These are phyloP conservation scores for Chrysochloris asiatica DNA, from an alignment of 2,113 vertebrate genomes.

Conservation along the genomic window DNA sequence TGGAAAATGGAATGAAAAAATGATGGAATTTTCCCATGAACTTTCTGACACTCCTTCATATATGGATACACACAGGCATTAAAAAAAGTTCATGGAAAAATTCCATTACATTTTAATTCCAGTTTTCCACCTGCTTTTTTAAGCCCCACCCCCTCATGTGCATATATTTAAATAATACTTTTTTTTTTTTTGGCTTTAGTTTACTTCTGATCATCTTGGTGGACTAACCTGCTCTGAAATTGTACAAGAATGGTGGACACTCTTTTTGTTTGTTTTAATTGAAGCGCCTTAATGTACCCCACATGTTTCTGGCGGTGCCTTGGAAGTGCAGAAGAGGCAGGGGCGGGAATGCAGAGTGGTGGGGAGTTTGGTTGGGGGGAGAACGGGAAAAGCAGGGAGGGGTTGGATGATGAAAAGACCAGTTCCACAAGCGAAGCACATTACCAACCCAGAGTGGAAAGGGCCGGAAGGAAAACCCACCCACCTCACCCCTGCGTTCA, in stretches of 20 bases:
- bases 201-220: slow-evolving; percentile 58
- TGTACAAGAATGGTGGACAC: slow-evolving; percentile 84
- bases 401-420: slow-evolving; percentile 85
- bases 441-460: slow-evolving; percentile 84
- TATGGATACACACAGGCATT: background rate
- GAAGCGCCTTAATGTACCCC: slow-evolving; percentile 88
- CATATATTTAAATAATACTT: background rate
- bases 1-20: no score
- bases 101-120: no score
- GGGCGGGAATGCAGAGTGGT: slow-evolving; percentile 59
- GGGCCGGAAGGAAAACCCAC: slow-evolving; percentile 96
- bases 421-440: slow-evolving; percentile 83
- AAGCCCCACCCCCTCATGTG: no score
- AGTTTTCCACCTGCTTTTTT: no score
- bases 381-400: slow-evolving; percentile 54
- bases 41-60: no score
- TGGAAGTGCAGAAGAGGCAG: slow-evolving; percentile 52
- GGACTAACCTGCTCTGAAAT: slow-evolving; percentile 75
- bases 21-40: no score
- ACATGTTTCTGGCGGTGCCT: slow-evolving; percentile 83
- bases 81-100: no score
- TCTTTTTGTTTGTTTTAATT: slow-evolving; percentile 82
- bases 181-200: slow-evolving; percentile 55
- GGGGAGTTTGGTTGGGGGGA: slow-evolving; percentile 11
- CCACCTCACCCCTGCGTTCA: slow-evolving; percentile 91